phyloP scores from a whole-genome alignment of 2,113 vertebrate genomes.

The Cavia porcellus region DNA sequence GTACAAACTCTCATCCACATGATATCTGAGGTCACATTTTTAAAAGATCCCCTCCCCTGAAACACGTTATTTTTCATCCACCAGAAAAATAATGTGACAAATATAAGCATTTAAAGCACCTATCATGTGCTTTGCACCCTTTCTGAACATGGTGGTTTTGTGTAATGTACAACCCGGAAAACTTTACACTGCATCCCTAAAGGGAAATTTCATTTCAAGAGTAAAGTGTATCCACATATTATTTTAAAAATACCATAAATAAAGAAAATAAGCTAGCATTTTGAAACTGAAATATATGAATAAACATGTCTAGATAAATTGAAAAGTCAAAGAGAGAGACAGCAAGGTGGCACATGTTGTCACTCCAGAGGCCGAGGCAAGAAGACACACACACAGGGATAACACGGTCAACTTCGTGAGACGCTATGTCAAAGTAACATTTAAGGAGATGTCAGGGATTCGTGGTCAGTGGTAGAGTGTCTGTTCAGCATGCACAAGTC shows the following conservation, averaged over 20 bases:
- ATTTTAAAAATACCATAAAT: not conserved
- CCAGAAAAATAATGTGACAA: not conserved
- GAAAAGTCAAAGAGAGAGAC: not conserved
- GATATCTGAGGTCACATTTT: not conserved
- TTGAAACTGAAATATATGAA: not conserved
- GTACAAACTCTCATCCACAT: not conserved
- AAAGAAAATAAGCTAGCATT: not conserved
- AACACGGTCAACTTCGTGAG: not conserved
- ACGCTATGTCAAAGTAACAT: not conserved
- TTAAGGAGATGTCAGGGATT: not conserved
- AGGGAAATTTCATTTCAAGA: not conserved
- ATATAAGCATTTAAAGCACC: not conserved
- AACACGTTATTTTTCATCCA: not conserved
- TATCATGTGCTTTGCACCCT: not conserved
- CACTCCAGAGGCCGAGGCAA: not conserved
- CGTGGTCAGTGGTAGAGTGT: not conserved
- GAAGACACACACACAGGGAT: not conserved
- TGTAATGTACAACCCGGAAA: not conserved
- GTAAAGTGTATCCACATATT: not conserved
- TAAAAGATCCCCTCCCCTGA: not conserved
- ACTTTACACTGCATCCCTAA: not conserved
- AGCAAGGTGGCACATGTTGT: not conserved
- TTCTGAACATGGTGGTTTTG: not conserved
- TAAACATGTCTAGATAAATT: not conserved
- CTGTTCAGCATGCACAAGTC: not conserved